These are phyloP conservation scores for Acanthurus tractus DNA, from an alignment of 2,797 vertebrate species.

Conservation along the genomic window DNA sequence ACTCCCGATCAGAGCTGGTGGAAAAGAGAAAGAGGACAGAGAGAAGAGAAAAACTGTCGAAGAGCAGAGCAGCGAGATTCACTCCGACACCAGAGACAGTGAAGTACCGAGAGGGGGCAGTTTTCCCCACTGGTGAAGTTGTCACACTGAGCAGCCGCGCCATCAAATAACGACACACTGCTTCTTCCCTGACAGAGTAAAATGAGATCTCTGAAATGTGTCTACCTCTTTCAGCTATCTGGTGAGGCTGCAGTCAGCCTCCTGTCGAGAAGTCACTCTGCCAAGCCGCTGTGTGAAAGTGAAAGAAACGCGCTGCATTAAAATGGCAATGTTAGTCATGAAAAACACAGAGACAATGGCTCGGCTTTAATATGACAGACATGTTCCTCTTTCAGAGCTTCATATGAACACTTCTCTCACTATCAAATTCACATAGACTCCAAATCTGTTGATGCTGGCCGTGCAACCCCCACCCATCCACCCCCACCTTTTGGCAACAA, in stretches of 20 bases:
- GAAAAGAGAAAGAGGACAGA: constrained; percentile 7
- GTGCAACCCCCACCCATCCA: constrained; percentile 5
- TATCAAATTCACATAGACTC: constrained; percentile 2
- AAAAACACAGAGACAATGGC: constrained; percentile 17
- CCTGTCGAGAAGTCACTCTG: constrained; percentile 51
- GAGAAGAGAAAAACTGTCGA: constrained; percentile 17
- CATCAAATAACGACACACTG: constrained; percentile 51
- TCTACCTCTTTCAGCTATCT: constrained; percentile 55
- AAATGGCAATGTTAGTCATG: constrained; percentile 33
- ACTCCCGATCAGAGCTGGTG: constrained; percentile 39
- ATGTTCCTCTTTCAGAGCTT: constrained; percentile 28
- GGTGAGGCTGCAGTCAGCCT: constrained; percentile 53
- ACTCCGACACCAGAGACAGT: constrained; percentile 41
- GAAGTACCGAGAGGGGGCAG: constrained; percentile 50
- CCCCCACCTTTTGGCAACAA: constrained; percentile 15
- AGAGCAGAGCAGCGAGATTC: constrained; percentile 13
- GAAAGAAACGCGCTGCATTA: constrained; percentile 25
- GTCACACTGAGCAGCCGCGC: constrained; percentile 56
- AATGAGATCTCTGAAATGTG: constrained; percentile 65
- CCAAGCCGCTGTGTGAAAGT: constrained; percentile 22
- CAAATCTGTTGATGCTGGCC: constrained; percentile 2
- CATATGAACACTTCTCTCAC: constrained; percentile 3
- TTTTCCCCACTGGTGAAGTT: constrained; percentile 46
- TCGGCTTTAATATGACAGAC: constrained; percentile 42
- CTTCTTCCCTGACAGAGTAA: constrained; percentile 56